These are phyloP conservation scores for Lamellibrachia satsuma DNA, from an alignment of 2,888 invertebrate genomes.

Conservation along the genomic window DNA sequence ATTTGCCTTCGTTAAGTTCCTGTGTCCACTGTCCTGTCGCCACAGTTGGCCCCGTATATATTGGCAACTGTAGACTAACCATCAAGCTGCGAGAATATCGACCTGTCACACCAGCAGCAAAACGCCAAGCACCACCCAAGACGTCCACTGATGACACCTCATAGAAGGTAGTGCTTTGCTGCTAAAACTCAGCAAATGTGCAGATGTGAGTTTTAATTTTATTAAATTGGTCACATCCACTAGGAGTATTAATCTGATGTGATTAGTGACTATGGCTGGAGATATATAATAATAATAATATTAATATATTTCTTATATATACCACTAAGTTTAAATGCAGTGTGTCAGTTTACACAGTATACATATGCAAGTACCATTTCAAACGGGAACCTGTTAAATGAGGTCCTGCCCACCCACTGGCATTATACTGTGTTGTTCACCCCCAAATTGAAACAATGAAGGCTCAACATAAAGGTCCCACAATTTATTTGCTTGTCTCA, in stretches of 20 bases:
- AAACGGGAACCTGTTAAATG: not conserved
- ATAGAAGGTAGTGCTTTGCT: not conserved
- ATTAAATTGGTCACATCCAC: not conserved
- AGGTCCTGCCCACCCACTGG: too few relatives aligned
- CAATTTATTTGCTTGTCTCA: too few relatives aligned
- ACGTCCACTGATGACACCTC: not conserved
- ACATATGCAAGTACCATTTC: too few relatives aligned
- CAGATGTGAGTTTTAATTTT: not conserved
- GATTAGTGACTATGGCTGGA: too few relatives aligned
- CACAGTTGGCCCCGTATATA: not conserved
- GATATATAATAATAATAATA: too few relatives aligned
- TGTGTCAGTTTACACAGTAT: too few relatives aligned
- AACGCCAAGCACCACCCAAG: not conserved
- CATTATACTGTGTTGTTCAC: too few relatives aligned
- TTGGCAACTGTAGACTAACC: constrained; percentile 8
- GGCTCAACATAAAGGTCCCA: too few relatives aligned
- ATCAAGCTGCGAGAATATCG: constrained; percentile 7
- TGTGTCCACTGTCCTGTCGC: not conserved
- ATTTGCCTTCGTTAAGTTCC: constrained; percentile 20
- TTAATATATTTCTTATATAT: too few relatives aligned
- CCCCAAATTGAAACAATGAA: too few relatives aligned
- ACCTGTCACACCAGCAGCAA: not conserved
- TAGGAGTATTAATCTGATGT: too few relatives aligned
- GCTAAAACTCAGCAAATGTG: not conserved
- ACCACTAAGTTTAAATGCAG: not conserved